Base-by-base conservation (phyloP, 1,140 invertebrate genomes). In the Ridgeia piscesae region DNA sequence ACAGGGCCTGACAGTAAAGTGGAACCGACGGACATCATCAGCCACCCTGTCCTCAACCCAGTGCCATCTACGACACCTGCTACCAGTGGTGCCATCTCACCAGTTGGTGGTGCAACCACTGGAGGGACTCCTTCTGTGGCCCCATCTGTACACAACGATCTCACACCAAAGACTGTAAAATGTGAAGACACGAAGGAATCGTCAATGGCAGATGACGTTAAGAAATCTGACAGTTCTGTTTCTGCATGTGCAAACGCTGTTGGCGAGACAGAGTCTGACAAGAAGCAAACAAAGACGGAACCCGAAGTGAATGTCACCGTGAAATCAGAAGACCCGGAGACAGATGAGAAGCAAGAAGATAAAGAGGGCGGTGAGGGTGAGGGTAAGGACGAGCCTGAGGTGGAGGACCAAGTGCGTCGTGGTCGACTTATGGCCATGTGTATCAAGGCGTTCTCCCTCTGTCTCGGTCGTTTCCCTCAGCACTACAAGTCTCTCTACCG, bases 401-500 rank as follows among this genome's bases (percentile, higher is more conserved):
- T 35, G 33, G 91, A 91, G 0, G 34, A 35, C 8, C 8, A 42
- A 9, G 48, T 21, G 2, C 48, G 58, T 91, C 89, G 77, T 21
- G 89, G 92, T 92, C 31, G 91, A 31, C 92, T 96, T 89, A 93
- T 96, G 94, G 93, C 95, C 31, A 95, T 96, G 33, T 98, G 98
- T 95, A 94, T 98, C 34, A 96, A 97, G 94, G 98, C 98, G 33
- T 95, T 99, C 90, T 97, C 98, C 96, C 97, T 98, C 93, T 99
- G 98, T 95, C 96, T 98, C 6, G 97, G 97, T 91, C 96, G 98
- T 88, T 98, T 98, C 96, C 97, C 98, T 0, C 98, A 98, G 94
- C 98, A 99, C 96, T 99, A 99, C 95, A 99, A 99, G 96, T 98
- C 98, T 0, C 96, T 98, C 35, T 99, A 99, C 95, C 97, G 98